Base-by-base conservation (phyloP, 2,113 vertebrate genomes). In the Forbesichthys agassizii region DNA sequence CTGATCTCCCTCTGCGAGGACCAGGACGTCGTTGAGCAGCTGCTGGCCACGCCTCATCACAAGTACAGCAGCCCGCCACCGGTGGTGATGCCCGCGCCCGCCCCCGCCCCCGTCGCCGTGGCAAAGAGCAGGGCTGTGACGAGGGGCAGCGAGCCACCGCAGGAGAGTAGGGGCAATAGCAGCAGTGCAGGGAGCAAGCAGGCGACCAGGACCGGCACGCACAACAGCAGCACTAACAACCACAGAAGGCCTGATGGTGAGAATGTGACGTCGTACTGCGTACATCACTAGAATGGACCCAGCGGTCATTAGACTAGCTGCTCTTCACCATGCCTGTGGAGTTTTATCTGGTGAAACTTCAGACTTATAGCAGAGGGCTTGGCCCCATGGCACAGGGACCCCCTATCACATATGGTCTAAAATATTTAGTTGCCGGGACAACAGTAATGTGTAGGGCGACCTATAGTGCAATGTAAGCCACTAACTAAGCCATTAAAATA, bases 1-100 rank as follows among this genome's bases (percentile, higher is more conserved):
- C 91, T 99, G 48, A 90, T 96, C 77, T 95, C 92, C 33, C 86
- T 93, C 66, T 93, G 96, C 27, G 95, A 97, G 78, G 95, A 99
- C 71, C 96, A 96, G 71, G 83, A 67, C 0, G 85, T 92, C 73
- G 88, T 98, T 80, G 89, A 70, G 0, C 85, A 94, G 54, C 80
- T 98, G 57, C 89, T 99, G 70, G 83, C 82, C 64, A 90, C 84
- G 48, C 81, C 84, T 36, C 91, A 95, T 68, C 97, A 99, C 86
- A 98, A 95, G 75, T 98, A 95, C 53, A 98, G 96, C 65, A 64
- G 73, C 18, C 92, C 93, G 42, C 93, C 94, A 1, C 64, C 91
- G 54, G 82, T 94, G n/a, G 51, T 92, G 48, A 46, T 33, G 3
- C 51, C 61, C 10, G 81, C 88, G 27, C 75, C 87, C 3, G 66